Conservation (phyloP, 1,140 invertebrate genomes). For the Ptiloglossa arizonensis region DNA sequence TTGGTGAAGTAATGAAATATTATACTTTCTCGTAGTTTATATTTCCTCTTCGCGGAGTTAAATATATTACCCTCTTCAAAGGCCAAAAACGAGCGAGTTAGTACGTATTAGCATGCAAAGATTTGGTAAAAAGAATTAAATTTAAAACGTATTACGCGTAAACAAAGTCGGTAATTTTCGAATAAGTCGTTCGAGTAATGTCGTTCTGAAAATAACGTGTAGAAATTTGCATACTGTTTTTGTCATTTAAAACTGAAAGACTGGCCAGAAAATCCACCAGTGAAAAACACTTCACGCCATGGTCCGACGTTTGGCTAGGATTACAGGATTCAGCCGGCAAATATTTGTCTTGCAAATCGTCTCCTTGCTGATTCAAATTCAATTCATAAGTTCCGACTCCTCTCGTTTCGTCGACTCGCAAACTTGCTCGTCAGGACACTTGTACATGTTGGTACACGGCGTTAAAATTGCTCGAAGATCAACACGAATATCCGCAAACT, state of each 20-base stretch:
- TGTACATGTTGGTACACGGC: too few species aligned
- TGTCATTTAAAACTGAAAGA: too few species aligned
- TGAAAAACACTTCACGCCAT: background rate
- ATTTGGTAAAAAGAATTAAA: too few species aligned
- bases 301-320: background rate
- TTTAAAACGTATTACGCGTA: too few species aligned
- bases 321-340: constrained; percentile 3
- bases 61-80: too few species aligned
- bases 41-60: too few species aligned
- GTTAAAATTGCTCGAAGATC: background rate
- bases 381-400: constrained; percentile 12
- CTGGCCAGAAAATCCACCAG: background rate
- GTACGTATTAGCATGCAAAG: too few species aligned
- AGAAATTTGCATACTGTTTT: background rate
- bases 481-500: background rate
- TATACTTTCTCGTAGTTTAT: background rate
- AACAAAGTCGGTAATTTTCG: too few species aligned
- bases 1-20: background rate
- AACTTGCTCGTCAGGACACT: background rate
- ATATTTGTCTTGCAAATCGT: constrained; percentile 42
- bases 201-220: background rate
- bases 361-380: constrained; percentile 36
- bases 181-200: too few species aligned
- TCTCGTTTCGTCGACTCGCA: background rate
- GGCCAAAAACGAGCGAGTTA: too few species aligned